phyloP scores from a whole-genome alignment of 2,888 invertebrate genomes.

The Poecilus cupreus region DNA sequence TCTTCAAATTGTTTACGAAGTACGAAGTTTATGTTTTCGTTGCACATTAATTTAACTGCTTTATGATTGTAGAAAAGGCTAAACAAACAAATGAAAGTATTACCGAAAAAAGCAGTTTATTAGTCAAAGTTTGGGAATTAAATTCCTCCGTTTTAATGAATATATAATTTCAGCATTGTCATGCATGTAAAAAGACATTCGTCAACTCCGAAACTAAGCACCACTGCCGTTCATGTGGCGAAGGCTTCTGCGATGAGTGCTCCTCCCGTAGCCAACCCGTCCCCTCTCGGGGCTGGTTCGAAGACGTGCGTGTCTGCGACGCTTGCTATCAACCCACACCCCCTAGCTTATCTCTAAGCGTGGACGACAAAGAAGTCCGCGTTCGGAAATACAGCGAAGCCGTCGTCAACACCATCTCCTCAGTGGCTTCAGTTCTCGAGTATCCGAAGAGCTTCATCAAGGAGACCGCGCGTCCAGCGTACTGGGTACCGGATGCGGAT shows the following conservation, averaged over 20 bases:
- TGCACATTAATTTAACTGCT: too few species aligned
- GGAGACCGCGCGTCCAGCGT: conserved; percentile 83
- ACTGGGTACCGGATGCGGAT: conserved; percentile 87
- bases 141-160: background rate
- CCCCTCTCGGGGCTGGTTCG: conserved; percentile 82
- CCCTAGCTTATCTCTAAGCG: conserved; percentile 66
- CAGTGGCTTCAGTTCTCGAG: conserved; percentile 82
- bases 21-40: too few species aligned
- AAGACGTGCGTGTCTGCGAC: conserved; percentile 84
- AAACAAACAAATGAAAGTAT: too few species aligned
- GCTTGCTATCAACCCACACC: conserved; percentile 75
- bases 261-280: conserved; percentile 81
- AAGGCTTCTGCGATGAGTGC: conserved; percentile 86
- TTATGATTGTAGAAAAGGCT: too few species aligned
- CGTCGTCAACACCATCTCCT: conserved; percentile 82
- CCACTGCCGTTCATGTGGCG: conserved; percentile 86
- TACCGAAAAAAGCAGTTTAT: too few species aligned
- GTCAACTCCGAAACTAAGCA: conserved; percentile 78
- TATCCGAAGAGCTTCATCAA: conserved; percentile 87
- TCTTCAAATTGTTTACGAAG: too few species aligned
- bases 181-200: conserved; percentile 78
- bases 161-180: conserved; percentile 75
- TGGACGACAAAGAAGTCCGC: conserved; percentile 72
- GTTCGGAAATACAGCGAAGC: conserved; percentile 82
- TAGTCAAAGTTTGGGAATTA: background rate